Base-by-base conservation (phyloP, 1,140 invertebrate species). In the Pseudachorutes palmiensis region DNA sequence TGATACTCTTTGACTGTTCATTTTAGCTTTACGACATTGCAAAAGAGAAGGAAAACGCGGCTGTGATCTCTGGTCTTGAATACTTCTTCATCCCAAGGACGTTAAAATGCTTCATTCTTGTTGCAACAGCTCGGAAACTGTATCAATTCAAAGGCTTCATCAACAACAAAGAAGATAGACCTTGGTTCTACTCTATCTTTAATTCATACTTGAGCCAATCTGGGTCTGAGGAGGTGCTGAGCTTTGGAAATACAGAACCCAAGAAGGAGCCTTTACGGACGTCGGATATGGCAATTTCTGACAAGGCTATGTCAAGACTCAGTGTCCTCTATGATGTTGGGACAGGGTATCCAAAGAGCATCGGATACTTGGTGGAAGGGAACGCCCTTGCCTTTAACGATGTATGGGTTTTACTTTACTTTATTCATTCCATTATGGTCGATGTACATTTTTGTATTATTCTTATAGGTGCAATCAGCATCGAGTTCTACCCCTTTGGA, bases 91-190 rank as follows among this genome's bases (percentile, higher is more conserved):
- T 80, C 70, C 82, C 85, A 2, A 83, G 84, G 70, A 82, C 84
- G 0, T 85, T 86, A 62, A 87, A 83, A 74, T 90, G 87, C 75
- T 83, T 90, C 60, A 87, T 97, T 45, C 85, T 96, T 67, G 88
- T 88, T 0, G 89, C 91, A 0, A 95, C 92, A 26, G 82, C 88
- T 0, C 87, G 86, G 62, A 71, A 69, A 65, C 80, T 96, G 51
- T 94, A 94, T 80, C 89, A 91, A 76, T 96, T 94, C 76, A 83
- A 88, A 69, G 92, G 92, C 24, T 80, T 81, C 64, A 83, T 89
- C 0, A 81, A 83, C 31, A 82, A 82, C 70, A 79, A 81, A 0
- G 87, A 92, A 41, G 91, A 94, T 58, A 87, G 88, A 67, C 88
- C 89, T 19, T 81, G 90, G 31, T 82, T 73, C 48, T 64, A 67